These are phyloP conservation scores for Sterna hirundo DNA, from an alignment of 2,113 vertebrate genomes.

Conservation along the genomic window DNA sequence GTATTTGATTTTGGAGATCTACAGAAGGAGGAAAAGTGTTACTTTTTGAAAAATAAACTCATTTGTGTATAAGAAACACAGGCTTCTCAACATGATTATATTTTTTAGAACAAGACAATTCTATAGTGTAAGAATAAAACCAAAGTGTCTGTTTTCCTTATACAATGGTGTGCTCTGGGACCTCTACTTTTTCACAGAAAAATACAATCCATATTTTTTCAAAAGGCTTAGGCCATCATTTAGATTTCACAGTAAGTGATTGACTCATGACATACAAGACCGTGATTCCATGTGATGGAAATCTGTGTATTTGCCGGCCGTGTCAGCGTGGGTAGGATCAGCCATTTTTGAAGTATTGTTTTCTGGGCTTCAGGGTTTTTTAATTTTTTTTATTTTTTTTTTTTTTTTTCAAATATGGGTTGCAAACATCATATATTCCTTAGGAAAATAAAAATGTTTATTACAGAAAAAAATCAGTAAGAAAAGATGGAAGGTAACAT, in stretches of 20 bases:
- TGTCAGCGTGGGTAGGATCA: rapidly evolving
- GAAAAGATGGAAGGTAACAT: neutral
- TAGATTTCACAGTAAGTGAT: neutral
- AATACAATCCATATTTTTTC: rapidly evolving
- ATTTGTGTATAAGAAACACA: neutral
- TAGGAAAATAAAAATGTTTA: neutral
- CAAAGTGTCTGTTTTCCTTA: rapidly evolving
- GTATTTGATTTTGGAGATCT: neutral
- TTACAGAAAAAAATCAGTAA: neutral
- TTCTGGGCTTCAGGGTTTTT: neutral
- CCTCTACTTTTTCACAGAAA: neutral
- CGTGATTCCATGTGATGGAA: neutral
- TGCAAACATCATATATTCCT: neutral
- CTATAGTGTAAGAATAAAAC: neutral
- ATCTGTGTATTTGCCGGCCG: neutral
- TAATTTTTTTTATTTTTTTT: rapidly evolving
- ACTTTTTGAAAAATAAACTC: neutral
- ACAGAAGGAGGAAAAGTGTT: neutral
- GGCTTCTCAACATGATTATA: neutral
- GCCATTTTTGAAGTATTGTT: neutral
- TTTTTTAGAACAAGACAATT: neutral
- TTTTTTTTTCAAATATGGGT: neutral
- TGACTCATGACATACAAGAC: neutral
- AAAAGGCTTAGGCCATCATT: neutral
- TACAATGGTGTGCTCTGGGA: neutral